Base-by-base conservation (phyloP, 23 tunicate species). In the Trididemnum miniatum region DNA sequence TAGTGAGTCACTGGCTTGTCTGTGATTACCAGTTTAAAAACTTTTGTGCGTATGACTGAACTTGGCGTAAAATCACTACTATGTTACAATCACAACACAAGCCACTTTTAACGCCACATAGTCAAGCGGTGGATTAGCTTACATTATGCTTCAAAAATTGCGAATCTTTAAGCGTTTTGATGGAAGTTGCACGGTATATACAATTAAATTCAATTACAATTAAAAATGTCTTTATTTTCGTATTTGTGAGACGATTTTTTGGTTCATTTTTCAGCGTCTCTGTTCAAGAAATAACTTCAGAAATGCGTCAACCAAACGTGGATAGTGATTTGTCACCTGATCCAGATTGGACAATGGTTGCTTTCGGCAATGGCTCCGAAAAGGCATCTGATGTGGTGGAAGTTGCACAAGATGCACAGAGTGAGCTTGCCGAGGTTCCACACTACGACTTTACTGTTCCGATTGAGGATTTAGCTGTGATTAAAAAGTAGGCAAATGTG, bases 281-380 rank as follows among this genome's bases (percentile, higher is more conserved):
- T n/a, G 29, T 31, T 2, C 90, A 86, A 54, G 90, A 86, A 71
- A 86, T 86, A 1, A 31, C 90, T 33, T 51, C 80, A 35, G 84
- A 86, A 59, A 71, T 78, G 84, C 44, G 90, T 71, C 65, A 26
- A 23, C 80, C 79, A 1, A 51, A 82, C 38, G 79, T 2, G 1
- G 38, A 67, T 31, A 4, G 7, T 2, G 5, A n/a, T 38, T 60
- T 59, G 24, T 1, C 87, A 4, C 35, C 80, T 27, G 97, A 91
- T 35, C 97, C 90, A 33, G 90, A 86, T 18, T 91, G 97, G 97
- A 85, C 97, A n/a, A 63, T 91, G 36, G 90, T 91, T 33, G 57
- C 60, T 39, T 18, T 12, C 36, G 5, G 38, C 36, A n/a, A 73
- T n/a, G 2, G 2, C 22, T 2, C 2, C 59, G 27, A 25, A 37